These are phyloP conservation scores for Orcinus orca DNA, from an alignment of 2,113 vertebrate genomes.

Conservation along the genomic window DNA sequence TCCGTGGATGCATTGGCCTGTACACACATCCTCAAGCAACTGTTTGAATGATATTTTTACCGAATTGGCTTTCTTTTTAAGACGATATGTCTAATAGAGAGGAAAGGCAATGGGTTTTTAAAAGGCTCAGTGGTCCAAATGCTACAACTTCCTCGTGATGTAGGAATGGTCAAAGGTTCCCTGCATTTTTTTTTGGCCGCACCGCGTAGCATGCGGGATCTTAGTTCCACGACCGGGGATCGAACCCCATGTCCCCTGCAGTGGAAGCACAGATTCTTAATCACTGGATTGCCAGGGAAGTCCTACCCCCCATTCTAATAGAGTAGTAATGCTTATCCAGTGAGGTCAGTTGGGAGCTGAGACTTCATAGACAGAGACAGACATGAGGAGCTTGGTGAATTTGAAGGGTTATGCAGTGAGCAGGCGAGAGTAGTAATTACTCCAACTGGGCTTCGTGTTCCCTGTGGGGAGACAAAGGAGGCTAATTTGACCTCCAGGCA, in stretches of 20 bases:
- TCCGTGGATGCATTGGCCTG: background rate
- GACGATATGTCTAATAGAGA: background rate
- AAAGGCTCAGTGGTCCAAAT: background rate
- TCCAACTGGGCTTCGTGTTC: rapidly evolving
- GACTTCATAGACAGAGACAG: background rate
- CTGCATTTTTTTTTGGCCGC: too few relatives aligned
- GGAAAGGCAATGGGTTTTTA: background rate
- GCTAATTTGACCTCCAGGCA: background rate
- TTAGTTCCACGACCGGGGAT: too few relatives aligned
- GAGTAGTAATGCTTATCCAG: background rate
- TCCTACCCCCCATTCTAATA: rapidly evolving
- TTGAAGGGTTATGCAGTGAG: background rate
- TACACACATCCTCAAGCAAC: background rate
- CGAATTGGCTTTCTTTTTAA: background rate
- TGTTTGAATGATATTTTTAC: background rate
- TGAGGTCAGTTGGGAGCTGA: rapidly evolving
- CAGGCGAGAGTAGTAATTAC: rapidly evolving
- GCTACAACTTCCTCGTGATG: rapidly evolving
- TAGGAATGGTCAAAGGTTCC: rapidly evolving
- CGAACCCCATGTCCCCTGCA: too few relatives aligned
- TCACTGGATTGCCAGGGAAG: too few relatives aligned
- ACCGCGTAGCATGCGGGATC: too few relatives aligned
- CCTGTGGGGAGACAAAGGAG: background rate
- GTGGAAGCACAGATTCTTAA: too few relatives aligned
- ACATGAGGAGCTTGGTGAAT: rapidly evolving